Evolutionary conservation across 2,797 vertebrate species (phyloP).

Genomic region (Catostomus latipinnis): DNA sequence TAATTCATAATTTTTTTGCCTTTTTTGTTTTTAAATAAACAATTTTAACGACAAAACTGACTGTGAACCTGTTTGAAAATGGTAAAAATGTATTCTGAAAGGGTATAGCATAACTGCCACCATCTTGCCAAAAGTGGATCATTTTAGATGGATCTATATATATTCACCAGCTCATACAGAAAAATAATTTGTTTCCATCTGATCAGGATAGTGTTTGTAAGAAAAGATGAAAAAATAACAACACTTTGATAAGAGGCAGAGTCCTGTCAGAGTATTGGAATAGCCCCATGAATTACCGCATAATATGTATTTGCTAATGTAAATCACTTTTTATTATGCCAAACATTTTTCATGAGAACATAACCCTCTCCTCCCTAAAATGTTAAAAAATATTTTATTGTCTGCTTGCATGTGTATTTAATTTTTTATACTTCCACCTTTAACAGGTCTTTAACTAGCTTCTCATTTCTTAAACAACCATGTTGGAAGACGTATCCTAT

Average conservation of each 20-base stretch:
- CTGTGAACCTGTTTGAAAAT: too few relatives aligned
- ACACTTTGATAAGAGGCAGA: constrained; percentile 40
- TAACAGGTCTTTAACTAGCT: background rate
- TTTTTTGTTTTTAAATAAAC: too few relatives aligned
- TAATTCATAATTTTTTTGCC: too few relatives aligned
- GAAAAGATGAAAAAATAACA: background rate
- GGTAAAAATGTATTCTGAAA: too few relatives aligned
- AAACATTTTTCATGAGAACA: constrained; percentile 9
- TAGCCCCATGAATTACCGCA: constrained; percentile 12
- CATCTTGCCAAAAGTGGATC: too few relatives aligned
- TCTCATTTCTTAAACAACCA: too few relatives aligned
- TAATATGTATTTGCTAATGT: constrained; percentile 41
- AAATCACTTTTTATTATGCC: constrained; percentile 28
- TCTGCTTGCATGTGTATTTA: background rate
- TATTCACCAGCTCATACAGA: background rate
- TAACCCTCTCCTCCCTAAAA: constrained; percentile 8
- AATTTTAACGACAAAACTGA: too few relatives aligned
- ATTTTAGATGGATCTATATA: too few relatives aligned
- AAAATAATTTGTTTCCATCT: constrained; percentile 28
- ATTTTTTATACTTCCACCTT: background rate
- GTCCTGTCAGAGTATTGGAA: constrained; percentile 32
- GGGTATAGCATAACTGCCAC: too few relatives aligned
- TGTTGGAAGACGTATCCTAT: too few relatives aligned
- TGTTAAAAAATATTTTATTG: too few relatives aligned
- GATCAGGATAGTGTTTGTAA: constrained; percentile 18